A percentile compares a stretch with the other conserved stretches of the same genome.
These are phyloP conservation scores for Xiphorhynchus elegans DNA, from an alignment of 2,113 vertebrate species.

Conservation along the genomic window DNA sequence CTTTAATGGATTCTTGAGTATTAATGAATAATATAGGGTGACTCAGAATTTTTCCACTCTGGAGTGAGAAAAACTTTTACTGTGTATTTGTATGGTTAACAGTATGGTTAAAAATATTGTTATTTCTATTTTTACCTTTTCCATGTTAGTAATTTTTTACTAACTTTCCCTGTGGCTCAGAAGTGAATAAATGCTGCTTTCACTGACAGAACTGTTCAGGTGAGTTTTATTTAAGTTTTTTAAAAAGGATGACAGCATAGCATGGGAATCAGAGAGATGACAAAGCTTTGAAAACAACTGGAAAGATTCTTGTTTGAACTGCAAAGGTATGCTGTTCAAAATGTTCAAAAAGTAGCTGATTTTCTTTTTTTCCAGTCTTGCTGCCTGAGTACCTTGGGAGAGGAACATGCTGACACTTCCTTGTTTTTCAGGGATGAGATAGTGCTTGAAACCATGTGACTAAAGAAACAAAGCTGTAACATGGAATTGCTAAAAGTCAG, in stretches of 20 bases:
- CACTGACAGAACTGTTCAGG: background rate
- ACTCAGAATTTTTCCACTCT: background rate
- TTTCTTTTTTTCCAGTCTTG: background rate
- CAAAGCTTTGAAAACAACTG: background rate
- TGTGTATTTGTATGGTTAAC: background rate
- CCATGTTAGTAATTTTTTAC: background rate
- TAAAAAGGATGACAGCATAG: background rate
- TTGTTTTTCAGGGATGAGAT: background rate
- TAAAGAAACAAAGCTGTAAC: background rate
- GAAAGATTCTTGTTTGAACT: background rate
- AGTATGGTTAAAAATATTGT: background rate
- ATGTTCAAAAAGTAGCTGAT: background rate
- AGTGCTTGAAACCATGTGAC: background rate
- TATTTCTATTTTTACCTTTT: background rate
- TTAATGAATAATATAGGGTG: background rate
- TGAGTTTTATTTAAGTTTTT: background rate
- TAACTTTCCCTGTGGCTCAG: background rate
- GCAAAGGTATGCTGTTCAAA: background rate
- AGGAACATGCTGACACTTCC: background rate
- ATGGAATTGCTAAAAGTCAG: background rate
- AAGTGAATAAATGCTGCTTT: background rate
- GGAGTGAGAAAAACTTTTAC: background rate
- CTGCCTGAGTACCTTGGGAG: background rate
- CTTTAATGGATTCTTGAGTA: background rate
- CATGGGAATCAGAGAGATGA: background rate